Evolutionary conservation across 2,113 vertebrate genomes (phyloP).

Genomic region (Struthidea cinerea): DNA sequence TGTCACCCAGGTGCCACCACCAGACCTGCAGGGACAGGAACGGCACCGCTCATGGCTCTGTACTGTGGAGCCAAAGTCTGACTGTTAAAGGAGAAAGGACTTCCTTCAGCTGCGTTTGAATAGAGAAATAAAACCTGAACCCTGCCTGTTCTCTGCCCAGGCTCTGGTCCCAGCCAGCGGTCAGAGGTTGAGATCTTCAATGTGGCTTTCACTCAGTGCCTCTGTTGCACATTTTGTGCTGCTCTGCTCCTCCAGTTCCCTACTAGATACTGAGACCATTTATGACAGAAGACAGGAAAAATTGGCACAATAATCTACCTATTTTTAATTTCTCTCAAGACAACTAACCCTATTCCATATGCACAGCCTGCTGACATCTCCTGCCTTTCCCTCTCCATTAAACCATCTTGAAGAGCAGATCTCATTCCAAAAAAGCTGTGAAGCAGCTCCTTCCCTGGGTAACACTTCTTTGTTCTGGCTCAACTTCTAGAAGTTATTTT

Average conservation of each 20-base stretch:
- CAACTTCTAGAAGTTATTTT: slow-evolving; percentile 15
- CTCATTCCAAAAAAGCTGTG: slow-evolving; percentile 22
- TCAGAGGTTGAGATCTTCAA: neutral
- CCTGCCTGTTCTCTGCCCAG: neutral
- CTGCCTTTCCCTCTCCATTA: neutral
- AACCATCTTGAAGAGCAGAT: slow-evolving; percentile 22
- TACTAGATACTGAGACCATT: neutral
- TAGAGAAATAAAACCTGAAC: neutral
- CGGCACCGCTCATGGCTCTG: neutral
- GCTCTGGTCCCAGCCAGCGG: neutral
- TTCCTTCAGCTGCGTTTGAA: neutral
- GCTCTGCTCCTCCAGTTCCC: neutral
- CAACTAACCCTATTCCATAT: neutral
- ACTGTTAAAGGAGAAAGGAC: neutral
- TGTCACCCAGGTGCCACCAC: neutral
- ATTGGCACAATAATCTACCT: neutral
- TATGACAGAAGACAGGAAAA: neutral
- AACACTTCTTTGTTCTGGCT: slow-evolving; percentile 17
- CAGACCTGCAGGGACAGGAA: neutral
- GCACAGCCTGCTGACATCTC: neutral
- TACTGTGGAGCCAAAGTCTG: neutral
- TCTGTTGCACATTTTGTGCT: neutral
- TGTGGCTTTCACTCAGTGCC: neutral
- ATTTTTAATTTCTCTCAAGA: slow-evolving; percentile 36
- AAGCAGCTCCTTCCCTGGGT: neutral